Evolutionary conservation across 2,113 vertebrate species (phyloP), one percentile per base, ranked within the genome.

Genomic region (Patagioenas fasciata): DNA sequence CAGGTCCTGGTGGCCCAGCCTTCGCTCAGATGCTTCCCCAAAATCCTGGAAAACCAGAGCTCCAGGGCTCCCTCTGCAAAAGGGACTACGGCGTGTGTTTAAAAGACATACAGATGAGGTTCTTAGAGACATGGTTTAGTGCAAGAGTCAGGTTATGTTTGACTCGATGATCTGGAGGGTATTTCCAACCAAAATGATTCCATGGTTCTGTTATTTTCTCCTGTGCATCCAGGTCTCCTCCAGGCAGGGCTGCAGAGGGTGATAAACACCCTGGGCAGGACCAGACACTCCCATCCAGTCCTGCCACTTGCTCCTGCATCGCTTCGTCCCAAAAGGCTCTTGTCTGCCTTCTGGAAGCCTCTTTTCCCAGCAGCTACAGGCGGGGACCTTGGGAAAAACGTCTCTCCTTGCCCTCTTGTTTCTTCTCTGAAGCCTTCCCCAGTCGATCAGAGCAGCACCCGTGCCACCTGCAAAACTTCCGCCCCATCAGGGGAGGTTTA

Each of bases 221-320:
- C 42, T 67, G 25, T 25, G n/a, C 40, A 8, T 12, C n/a, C 57
- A 15, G 28, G 9, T 75, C 20, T 93, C 34, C 24, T 57, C 44
- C 50, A 56, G 32, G 11, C 29, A n/a, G 48, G 48, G 75, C 31
- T 3, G 6, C 48, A 64, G 21, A 47, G 25, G 13, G 7, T 44
- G 36, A 53, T 6, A 10, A 77, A 38, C 7, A 24, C 38, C 29
- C 15, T 34, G 74, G 67, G 42, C 40, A 50, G 71, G 20, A 74
- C 17, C 40, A 66, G 34, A 44, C 0, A 0, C 15, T 82, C 9
- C 5, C 13, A 1, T 5, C 31, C 34, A 5, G 31, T 16, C 4
- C 56, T 16, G 1, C 14, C 24, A 15, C 64, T 66, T 62, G 5
- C 24, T 91, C 21, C 11, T 29, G 15, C 10, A 4, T 12, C 13